Percentiles rank a stretch among this genome's conserved stretches.
phyloP scores from a whole-genome alignment of 2,888 invertebrate genomes.

The Papilio demoleus region DNA sequence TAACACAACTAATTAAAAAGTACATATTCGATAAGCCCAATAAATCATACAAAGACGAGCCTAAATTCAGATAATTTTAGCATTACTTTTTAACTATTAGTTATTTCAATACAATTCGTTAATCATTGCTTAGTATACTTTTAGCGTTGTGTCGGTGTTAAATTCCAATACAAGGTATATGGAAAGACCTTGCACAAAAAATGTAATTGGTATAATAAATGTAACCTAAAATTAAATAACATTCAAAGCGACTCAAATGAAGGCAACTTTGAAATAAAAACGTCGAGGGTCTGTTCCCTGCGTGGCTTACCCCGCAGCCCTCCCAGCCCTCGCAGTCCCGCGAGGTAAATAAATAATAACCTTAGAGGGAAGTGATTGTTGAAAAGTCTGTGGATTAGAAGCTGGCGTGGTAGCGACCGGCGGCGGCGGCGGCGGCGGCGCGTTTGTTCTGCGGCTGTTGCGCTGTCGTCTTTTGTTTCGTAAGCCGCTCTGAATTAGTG shows the following conservation, averaged over 20 bases:
- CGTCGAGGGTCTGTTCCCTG: neutral
- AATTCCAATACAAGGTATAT: too few relatives aligned
- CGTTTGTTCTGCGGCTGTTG: neutral
- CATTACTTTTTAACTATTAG: too few relatives aligned
- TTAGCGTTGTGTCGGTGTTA: too few relatives aligned
- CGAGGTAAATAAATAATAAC: slow-evolving; percentile 32
- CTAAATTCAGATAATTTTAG: too few relatives aligned
- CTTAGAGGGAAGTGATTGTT: slow-evolving; percentile 18
- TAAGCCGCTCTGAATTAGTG: slow-evolving; percentile 4
- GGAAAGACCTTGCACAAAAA: too few relatives aligned
- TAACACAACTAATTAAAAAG: too few relatives aligned
- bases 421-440: neutral
- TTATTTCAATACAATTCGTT: too few relatives aligned
- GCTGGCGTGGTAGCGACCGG: neutral
- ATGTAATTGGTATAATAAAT: neutral
- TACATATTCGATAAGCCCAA: too few relatives aligned
- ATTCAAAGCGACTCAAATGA: neutral
- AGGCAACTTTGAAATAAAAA: neutral
- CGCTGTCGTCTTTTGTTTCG: slow-evolving; percentile 2
- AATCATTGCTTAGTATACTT: too few relatives aligned
- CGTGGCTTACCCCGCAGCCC: neutral
- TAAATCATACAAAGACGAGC: too few relatives aligned
- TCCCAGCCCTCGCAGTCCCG: neutral
- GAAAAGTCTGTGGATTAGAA: slow-evolving; percentile 26
- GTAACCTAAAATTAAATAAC: neutral